Conservation (phyloP, 2,113 vertebrate genomes). For the Axis porcinus region DNA sequence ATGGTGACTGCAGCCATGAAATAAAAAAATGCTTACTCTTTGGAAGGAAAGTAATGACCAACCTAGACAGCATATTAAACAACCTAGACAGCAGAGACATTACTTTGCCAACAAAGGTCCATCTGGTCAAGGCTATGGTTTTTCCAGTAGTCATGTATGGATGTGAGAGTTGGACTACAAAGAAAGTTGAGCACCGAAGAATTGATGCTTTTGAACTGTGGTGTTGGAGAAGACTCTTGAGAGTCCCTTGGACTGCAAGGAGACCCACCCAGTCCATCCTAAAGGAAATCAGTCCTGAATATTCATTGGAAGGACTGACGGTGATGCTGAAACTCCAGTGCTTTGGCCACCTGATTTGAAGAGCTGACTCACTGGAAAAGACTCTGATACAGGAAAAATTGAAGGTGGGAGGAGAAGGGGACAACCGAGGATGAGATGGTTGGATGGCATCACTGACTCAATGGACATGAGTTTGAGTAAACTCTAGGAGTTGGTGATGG, state of each 20-base stretch:
- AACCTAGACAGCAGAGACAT: background rate
- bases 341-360: background rate
- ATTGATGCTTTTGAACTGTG: background rate
- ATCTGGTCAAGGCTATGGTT: background rate
- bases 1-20: background rate
- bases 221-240: background rate
- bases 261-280: background rate
- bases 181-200: background rate
- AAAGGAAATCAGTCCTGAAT: background rate
- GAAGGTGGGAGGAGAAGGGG: background rate
- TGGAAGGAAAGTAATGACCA: background rate
- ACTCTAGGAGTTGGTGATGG: background rate
- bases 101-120: background rate
- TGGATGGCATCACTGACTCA: background rate
- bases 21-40: background rate
- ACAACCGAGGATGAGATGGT: background rate
- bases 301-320: fast-evolving
- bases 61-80: background rate
- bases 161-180: background rate
- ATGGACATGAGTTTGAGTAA: background rate
- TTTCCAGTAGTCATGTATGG: background rate
- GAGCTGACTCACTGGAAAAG: background rate
- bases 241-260: background rate
- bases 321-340: background rate
- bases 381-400: background rate